Evolutionary conservation across 2,797 vertebrate genomes (phyloP).

Genomic region (Ctenopoma multispine): DNA sequence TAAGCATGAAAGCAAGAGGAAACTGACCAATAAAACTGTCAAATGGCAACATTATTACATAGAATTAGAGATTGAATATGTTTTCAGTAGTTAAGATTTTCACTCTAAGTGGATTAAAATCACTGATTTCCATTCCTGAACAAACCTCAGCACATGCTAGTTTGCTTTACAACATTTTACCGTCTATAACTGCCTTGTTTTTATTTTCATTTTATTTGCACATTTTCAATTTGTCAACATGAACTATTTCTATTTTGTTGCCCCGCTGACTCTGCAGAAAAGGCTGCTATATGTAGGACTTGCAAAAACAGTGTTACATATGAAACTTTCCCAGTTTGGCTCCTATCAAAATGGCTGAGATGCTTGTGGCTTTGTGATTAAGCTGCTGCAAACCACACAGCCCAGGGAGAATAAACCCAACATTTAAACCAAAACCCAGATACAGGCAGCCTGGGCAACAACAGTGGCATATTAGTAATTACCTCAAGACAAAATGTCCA

Average conservation of each 20-base stretch:
- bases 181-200: constrained; percentile 20
- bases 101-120: constrained; percentile 6
- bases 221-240: constrained; percentile 75
- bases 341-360: constrained; percentile 85
- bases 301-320: constrained; percentile 69
- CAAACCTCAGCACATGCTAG: constrained; percentile 36
- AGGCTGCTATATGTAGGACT: constrained; percentile 62
- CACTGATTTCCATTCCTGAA: constrained; percentile 14
- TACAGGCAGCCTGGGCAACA: constrained; percentile 83
- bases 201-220: constrained; percentile 66
- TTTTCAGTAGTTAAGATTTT: constrained; percentile 18
- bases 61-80: not conserved
- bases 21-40: constrained; percentile 14
- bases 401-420: constrained; percentile 80
- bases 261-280: constrained; percentile 77
- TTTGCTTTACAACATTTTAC: constrained; percentile 60
- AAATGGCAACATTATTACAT: constrained; percentile 12
- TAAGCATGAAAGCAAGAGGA: constrained; percentile 36
- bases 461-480: constrained; percentile 86
- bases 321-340: constrained; percentile 78
- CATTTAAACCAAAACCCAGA: constrained; percentile 84
- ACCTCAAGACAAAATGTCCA: constrained; percentile 82
- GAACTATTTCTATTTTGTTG: constrained; percentile 52
- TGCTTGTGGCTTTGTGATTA: constrained; percentile 84
- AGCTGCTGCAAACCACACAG: constrained; percentile 82